Conservation (phyloP, 2,113 vertebrate species). For the Trichechus manatus region DNA sequence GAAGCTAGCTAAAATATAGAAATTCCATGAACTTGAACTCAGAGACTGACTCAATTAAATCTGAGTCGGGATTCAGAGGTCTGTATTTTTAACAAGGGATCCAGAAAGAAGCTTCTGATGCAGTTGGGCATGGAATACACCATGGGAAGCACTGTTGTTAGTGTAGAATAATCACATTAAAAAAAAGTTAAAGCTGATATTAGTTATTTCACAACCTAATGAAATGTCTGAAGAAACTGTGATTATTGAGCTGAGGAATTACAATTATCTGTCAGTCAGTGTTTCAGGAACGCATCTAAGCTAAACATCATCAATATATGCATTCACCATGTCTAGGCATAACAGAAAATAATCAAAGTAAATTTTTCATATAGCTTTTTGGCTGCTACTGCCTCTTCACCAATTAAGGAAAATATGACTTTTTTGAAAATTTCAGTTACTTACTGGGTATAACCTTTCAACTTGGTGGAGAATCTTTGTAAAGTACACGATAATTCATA, state of each 20-base stretch:
- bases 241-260: not conserved
- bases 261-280: not conserved
- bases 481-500: not conserved
- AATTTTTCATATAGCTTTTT: not conserved
- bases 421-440: not conserved
- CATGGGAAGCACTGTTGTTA: not conserved
- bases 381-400: not conserved
- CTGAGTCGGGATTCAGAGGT: fast-evolving
- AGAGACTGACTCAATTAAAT: not conserved
- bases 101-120: not conserved
- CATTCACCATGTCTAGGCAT: not conserved
- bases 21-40: not conserved
- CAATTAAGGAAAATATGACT: not conserved
- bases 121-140: not conserved
- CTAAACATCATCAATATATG: not conserved
- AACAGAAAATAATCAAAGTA: constrained; percentile 7
- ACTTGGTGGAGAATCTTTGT: not conserved
- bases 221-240: not conserved
- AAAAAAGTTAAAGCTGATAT: not conserved
- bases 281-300: not conserved
- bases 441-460: not conserved
- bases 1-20: not conserved
- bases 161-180: not conserved
- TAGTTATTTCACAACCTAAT: not conserved
- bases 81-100: not conserved